Conservation (phyloP, 2,113 vertebrate species). For the Tympanuchus pallidicinctus region DNA sequence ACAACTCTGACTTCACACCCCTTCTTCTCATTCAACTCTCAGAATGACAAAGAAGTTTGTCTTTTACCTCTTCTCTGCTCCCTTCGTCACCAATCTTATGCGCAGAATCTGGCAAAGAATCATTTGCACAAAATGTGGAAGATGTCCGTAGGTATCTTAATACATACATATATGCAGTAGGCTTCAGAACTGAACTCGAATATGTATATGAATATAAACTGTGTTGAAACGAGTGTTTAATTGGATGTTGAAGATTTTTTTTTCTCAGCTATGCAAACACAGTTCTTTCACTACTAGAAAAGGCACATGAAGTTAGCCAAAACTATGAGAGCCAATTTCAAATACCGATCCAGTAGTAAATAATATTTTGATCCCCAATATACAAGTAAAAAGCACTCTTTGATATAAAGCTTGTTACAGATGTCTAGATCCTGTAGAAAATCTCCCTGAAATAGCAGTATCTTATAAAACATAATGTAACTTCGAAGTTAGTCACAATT, state of each 20-base stretch:
- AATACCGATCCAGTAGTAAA: not conserved
- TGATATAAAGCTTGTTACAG: not conserved
- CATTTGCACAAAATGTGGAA: not conserved
- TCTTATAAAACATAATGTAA: not conserved
- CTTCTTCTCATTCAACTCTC: not conserved
- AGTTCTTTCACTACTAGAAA: not conserved
- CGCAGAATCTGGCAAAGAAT: not conserved
- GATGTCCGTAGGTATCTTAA: not conserved
- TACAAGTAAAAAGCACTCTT: not conserved
- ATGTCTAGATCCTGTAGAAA: not conserved
- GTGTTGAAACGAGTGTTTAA: not conserved
- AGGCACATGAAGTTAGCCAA: not conserved
- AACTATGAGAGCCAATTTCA: not conserved
- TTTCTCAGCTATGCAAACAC: not conserved
- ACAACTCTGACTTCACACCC: not conserved
- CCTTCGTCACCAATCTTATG: not conserved
- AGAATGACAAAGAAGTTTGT: not conserved
- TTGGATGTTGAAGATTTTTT: not conserved
- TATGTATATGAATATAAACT: not conserved
- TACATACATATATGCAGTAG: not conserved
- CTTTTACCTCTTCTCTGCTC: not conserved
- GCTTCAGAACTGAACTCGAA: not conserved
- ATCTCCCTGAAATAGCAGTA: not conserved
- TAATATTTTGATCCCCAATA: not conserved
- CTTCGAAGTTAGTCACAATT: not conserved